Evolutionary conservation across 2,113 vertebrate species (phyloP).

Genomic region (Spea bombifrons): DNA sequence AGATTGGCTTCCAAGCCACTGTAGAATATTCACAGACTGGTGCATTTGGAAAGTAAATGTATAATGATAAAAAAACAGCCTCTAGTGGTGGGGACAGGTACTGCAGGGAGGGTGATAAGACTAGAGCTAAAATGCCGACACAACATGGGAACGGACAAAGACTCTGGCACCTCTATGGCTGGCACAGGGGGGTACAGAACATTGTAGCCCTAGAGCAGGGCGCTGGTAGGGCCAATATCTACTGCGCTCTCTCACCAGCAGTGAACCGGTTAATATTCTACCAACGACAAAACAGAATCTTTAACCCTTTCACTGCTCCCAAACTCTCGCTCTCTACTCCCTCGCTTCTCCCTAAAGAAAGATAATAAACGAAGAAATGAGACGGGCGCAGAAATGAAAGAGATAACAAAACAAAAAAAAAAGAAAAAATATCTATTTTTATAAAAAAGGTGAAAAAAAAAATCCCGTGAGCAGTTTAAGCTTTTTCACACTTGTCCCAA

Average conservation of each 20-base stretch:
- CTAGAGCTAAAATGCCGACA: neutral
- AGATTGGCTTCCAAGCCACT: no score
- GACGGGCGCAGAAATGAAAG: constrained; percentile 54
- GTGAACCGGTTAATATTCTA: constrained; percentile 13
- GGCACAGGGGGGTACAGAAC: neutral
- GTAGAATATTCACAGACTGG: no score
- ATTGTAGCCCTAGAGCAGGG: neutral
- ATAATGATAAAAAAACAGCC: no score
- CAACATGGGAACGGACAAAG: neutral
- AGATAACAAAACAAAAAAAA: constrained; percentile 48
- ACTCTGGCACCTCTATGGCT: neutral
- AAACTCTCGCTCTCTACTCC: neutral
- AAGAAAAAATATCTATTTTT: constrained; percentile 64
- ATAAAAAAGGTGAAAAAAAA: constrained; percentile 61
- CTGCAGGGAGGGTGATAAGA: no score
- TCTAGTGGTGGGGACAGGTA: no score
- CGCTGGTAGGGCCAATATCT: neutral
- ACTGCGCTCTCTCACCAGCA: constrained; percentile 20
- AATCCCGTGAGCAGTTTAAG: constrained; percentile 39
- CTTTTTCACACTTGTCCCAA: constrained; percentile 43
- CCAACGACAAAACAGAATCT: neutral
- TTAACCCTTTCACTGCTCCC: constrained; percentile 10
- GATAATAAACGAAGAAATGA: constrained; percentile 51
- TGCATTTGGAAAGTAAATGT: no score
- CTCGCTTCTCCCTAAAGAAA: constrained; percentile 50